phyloP scores from a whole-genome alignment of 1,140 invertebrate species.

The Steinernema feltiae region DNA sequence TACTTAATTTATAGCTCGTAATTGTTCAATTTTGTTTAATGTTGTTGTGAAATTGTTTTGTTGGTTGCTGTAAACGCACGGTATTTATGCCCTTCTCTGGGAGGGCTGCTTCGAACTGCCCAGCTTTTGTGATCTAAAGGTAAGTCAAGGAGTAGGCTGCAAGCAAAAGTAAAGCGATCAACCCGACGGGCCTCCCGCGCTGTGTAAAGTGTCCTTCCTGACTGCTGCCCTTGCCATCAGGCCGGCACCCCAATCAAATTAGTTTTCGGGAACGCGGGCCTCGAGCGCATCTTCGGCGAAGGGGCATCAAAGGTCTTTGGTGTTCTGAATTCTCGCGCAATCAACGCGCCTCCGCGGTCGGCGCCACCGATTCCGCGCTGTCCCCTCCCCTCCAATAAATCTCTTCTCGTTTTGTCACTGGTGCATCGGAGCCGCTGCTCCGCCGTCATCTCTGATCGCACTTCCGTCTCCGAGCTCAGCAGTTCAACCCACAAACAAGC shows the following conservation, averaged over 20 bases:
- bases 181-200: not conserved
- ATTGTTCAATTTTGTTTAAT: not conserved
- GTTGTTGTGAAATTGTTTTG: not conserved
- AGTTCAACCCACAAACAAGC: not conserved
- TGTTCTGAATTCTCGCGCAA: not conserved
- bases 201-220: not conserved
- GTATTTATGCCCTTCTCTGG: too few species aligned
- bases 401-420: not conserved
- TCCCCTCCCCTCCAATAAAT: not conserved
- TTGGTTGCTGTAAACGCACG: not conserved
- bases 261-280: not conserved
- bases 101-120: not conserved
- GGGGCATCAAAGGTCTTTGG: not conserved
- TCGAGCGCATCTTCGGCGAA: not conserved
- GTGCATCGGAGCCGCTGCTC: too few species aligned
- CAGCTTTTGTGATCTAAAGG: not conserved
- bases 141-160: too few species aligned
- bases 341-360: not conserved
- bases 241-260: conserved; percentile 8
- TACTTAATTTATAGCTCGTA: not conserved
- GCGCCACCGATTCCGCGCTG: not conserved
- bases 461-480: not conserved
- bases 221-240: not conserved
- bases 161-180: too few species aligned
- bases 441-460: conserved; percentile 1